Base-by-base conservation (phyloP, 2,113 vertebrate genomes). In the Tursiops truncatus region DNA sequence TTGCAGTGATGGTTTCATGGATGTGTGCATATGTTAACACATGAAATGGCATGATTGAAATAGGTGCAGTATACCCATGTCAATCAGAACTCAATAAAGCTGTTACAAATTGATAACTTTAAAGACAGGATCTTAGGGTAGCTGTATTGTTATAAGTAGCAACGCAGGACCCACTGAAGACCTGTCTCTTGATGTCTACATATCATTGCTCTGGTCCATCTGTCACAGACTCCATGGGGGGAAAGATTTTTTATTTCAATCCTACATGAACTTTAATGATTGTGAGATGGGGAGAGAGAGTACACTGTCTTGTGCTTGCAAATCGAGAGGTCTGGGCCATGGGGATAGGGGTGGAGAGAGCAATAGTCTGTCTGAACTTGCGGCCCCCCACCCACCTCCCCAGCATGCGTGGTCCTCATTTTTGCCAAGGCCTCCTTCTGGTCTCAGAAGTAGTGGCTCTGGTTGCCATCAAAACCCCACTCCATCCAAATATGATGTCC, bases 381-480 rank as follows among this genome's bases (percentile, higher is more conserved):
- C 50, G 4, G 4, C 14, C 14, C 50, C 50, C 98, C 98, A 98
- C 96, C 98, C 98, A 33, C 98, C 97, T 7, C 98, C 97, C 38
- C 98, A 97, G 26, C 96, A 95, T 79, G 98, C 92, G n/a, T 92
- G 96, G 6, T 97, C 98, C 92, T 98, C 89, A 6, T 98, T 98
- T 97, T 98, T 98, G 60, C 98, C 98, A 89, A 98, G 98, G 33
- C 93, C 97, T 98, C 97, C 96, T 98, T 99, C 87, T 98, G 98
- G 94, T 98, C 99, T 86, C 99, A 98, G 98, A 99, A 99, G 47
- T 99, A 99, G 17, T 25, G 6, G 28, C 99, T 99, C 86, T 99
- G 99, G 84, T 99, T 99, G 2, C 99, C 98, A 96, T 99, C 99
- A 8, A 97, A 99, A 1, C 99, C 98, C 0, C 98, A 98, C 97